These are phyloP conservation scores for Luperina nickerlii DNA, from an alignment of 2,888 invertebrate species.

Conservation along the genomic window DNA sequence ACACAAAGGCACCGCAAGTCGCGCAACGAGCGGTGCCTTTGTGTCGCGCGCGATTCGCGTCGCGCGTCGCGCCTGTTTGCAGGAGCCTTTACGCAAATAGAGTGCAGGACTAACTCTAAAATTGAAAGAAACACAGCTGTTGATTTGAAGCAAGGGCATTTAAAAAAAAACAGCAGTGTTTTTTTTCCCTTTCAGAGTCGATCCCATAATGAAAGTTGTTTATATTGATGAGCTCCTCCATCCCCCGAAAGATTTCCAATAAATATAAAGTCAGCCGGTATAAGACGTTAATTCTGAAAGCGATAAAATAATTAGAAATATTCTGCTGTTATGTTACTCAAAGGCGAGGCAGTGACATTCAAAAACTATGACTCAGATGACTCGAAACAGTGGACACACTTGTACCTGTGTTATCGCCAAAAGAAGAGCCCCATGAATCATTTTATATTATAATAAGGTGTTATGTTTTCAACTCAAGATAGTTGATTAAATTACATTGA, in stretches of 20 bases:
- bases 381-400: conserved; percentile 2
- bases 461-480: background rate
- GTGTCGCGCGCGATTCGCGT: no score
- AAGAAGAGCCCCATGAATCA: conserved; percentile 1
- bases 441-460: background rate
- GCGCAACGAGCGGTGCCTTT: no score
- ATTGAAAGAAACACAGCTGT: no score
- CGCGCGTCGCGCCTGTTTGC: no score
- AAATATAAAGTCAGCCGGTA: no score
- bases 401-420: background rate
- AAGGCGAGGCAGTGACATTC: conserved; percentile 17
- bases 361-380: conserved; percentile 28
- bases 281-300: background rate
- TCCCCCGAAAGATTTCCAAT: background rate
- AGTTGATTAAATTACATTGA: background rate
- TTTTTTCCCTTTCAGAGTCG: background rate
- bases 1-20: no score
- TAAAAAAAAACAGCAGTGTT: background rate
- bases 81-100: no score
- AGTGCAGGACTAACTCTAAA: no score
- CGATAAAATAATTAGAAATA: conserved; percentile 7
- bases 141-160: no score
- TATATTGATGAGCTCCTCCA: background rate
- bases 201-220: background rate
- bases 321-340: background rate